Evolutionary conservation across 2,797 vertebrate genomes (phyloP), one percentile per base, ranked within the genome.

Genomic region (Pseudomugil tenellus): DNA sequence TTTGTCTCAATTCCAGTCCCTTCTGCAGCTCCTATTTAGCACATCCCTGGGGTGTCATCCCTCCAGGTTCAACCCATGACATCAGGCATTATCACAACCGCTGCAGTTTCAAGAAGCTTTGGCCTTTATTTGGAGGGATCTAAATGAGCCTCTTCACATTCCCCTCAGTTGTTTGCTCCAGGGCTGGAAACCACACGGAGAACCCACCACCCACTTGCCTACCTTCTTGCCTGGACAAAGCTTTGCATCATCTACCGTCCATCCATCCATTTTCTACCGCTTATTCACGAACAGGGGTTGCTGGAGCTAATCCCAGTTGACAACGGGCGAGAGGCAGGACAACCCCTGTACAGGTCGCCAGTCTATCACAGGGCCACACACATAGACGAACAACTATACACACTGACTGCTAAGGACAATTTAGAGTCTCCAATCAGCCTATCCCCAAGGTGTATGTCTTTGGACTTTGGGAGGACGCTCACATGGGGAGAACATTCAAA

Each of bases 121-220:
- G 70, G 77, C 83, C 80, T 87, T 85, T 84, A 39, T 87, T 80
- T 56, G 60, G 52, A 64, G 63, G 58, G 58, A 83, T 79, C 83
- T 84, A 87, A 91, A 88, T 85, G 76, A 85, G 77, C 68, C 76
- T 67, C 69, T 85, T 74, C 81, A 59, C 68, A 86, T 87, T 89
- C 85, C 86, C 71, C 59, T 84, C 69, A 63, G 77, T 65, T 74
- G 74, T 70, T 81, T 79, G 48, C 71, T 79, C 83, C 46, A 37
- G 76, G 84, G 83, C 72, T 73, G 48, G 74, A 81, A 70, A 65
- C 70, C 87, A 81, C 67, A 72, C 68, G 58, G 86, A 83, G 68
- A 83, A 72, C 34, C 70, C 75, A 62, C 60, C 82, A 77, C 63
- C 78, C 72, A 79, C 80, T 82, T 70, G 69, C 70, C 72, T 59